Evolutionary conservation across 2,113 vertebrate species (phyloP), one percentile per base, ranked within the genome.

Genomic region (Gobius niger): DNA sequence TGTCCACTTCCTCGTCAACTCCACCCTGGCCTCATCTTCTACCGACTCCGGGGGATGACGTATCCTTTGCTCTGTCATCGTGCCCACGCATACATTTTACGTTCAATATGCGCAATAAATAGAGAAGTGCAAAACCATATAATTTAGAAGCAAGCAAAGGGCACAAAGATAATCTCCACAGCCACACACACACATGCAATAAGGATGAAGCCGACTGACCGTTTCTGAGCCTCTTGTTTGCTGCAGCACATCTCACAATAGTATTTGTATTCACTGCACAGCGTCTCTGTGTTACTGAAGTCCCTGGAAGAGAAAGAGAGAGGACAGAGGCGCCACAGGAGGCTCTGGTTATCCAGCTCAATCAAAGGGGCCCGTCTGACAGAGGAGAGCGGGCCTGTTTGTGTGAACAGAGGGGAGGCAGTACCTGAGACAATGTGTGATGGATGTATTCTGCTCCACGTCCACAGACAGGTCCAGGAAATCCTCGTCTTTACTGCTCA

Each of bases 401-500:
- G n/a, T 15, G 42, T 16, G 18, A 46, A 16, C 50, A 46, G 46
- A 18, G 24, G 4, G 18, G 1, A n/a, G 53, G 13, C 49, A 81
- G 15, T 95, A 98, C 97, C 97, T 98, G 89, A 99, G 94, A 87
- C 97, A 99, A 89, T 99, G 96, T 66, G 96, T 99, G 83, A 98
- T 99, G 10, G 96, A 99, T 50, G 96, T 99, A 79, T 99, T 99
- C 90, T 99, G 96, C 84, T 99, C 97, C 88, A 99, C 97, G 63
- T 99, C 97, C 81, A 99, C 97, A 82, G 96, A 99, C 73, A 99
- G 95, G 85, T 99, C 97, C 88, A 99, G 94, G 86, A 99, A 99
- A 90, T 99, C 97, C 92, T 99, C 97, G 82, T 99, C 97, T 94
- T 99, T 99, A 90, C 97, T 99, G 93, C 97, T 99, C 82, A 99